Percentiles rank a stretch among this genome's conserved stretches.
Conservation (phyloP, 35 echinoderm and acorn worm genomes). For the Stichopus chloronotus region DNA sequence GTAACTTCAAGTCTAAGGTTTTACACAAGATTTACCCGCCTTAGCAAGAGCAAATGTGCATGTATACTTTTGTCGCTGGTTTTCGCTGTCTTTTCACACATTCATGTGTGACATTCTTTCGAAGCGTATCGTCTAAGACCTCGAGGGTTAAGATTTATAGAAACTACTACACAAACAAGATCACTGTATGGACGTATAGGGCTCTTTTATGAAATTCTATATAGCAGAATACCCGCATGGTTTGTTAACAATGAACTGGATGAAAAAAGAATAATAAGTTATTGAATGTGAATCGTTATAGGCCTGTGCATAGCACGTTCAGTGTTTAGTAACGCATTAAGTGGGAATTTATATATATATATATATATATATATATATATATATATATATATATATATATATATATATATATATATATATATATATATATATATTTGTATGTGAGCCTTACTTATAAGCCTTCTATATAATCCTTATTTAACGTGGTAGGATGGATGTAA, state of each 20-base stretch:
- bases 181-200: neutral
- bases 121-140: neutral
- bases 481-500: too few species aligned
- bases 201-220: neutral
- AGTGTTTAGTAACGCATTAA: neutral
- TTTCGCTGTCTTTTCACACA: neutral
- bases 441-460: too few species aligned
- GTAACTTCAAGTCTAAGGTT: too few species aligned
- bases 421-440: too few species aligned
- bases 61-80: neutral
- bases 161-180: neutral
- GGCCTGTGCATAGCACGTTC: neutral
- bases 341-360: too few species aligned
- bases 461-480: too few species aligned
- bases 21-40: too few species aligned
- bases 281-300: neutral
- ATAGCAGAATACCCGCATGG: neutral
- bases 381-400: too few species aligned
- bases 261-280: neutral
- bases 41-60: neutral
- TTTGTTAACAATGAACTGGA: neutral
- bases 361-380: too few species aligned
- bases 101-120: neutral
- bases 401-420: too few species aligned
- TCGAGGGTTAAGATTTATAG: neutral